These are phyloP conservation scores for Ovis aries DNA, from an alignment of 2,113 vertebrate species.

Conservation along the genomic window DNA sequence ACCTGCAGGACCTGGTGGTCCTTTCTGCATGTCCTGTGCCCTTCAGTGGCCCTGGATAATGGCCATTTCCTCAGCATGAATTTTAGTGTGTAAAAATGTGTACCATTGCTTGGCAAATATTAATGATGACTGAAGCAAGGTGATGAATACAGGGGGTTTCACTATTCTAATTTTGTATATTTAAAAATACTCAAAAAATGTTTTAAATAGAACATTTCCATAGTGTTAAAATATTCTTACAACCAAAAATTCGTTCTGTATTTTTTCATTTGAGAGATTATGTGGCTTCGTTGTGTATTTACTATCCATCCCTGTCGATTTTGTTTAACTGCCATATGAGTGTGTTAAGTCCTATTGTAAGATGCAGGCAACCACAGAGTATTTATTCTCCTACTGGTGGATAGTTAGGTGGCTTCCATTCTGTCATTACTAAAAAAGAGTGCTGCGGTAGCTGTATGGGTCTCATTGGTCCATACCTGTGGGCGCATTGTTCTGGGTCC, in stretches of 20 bases:
- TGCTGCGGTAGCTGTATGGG: fast-evolving
- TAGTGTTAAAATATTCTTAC: neutral
- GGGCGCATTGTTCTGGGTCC: neutral
- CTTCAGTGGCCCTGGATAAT: neutral
- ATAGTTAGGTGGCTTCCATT: neutral
- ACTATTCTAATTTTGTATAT: neutral
- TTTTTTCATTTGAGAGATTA: neutral
- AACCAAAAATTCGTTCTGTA: neutral
- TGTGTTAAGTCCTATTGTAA: neutral
- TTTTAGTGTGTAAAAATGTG: neutral
- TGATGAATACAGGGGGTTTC: neutral
- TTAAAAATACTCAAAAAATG: neutral
- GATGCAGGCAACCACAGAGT: neutral
- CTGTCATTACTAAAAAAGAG: neutral
- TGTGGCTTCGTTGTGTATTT: neutral
- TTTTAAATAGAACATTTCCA: neutral
- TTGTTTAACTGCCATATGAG: neutral
- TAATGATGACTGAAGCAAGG: neutral
- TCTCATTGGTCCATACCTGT: neutral
- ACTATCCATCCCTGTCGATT: neutral
- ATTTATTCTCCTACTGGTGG: neutral
- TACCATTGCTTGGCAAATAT: neutral
- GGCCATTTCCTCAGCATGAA: neutral
- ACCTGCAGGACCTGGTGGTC: too few species aligned
- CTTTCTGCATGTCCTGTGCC: neutral